Base-by-base conservation (phyloP, 1,140 invertebrate species). In the Zaprionus tsacasi region DNA sequence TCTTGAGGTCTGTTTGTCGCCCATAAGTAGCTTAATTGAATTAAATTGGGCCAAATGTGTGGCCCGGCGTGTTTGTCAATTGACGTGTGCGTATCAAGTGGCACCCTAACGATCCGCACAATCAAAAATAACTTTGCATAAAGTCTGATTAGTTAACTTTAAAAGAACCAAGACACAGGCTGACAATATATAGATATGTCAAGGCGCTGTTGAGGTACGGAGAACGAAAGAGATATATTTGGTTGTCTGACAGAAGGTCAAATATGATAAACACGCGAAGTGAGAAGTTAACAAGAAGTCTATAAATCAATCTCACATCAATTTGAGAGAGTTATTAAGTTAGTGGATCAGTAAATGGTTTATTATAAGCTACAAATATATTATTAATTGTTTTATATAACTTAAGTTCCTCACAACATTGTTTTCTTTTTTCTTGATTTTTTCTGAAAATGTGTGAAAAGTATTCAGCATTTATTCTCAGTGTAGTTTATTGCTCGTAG, bases 31-130 rank as follows among this genome's bases (percentile, higher is more conserved):
- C 80, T 83, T 88, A 88, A 88, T 88, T 88, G 83, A 88, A 83
- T 88, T 88, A 88, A 88, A 88, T 88, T 88, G 83, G 74, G 64
- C 68, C 43, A 88, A 88, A 78, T 81, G 79, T 87, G 56, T 64
- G 52, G 60, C 54, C 56, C 52, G 58, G 52, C 55, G 21, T 71
- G 43, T 77, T 73, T 52, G 54, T 73, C 78, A 79, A 88, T 88
- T 88, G 83, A 83, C 71, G 65, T 78, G 33, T 36, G 40, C 40
- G 40, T 45, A 57, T 71, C 63, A 80, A 87, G 70, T 88, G 77
- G 55, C 67, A 63, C 59, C 61, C 57, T 52, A 67, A 56, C 64
- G 70, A 48, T 56, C 38, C 61, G 67, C 65, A 79, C 69, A 75
- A 78, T 81, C 67, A 79, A 71, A 74, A 65, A 80, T 63, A 78